A percentile compares a stretch with the other conserved stretches of the same genome.
Evolutionary conservation across 2,888 invertebrate genomes (phyloP).

Genomic region (Ectemnius continuus): DNA sequence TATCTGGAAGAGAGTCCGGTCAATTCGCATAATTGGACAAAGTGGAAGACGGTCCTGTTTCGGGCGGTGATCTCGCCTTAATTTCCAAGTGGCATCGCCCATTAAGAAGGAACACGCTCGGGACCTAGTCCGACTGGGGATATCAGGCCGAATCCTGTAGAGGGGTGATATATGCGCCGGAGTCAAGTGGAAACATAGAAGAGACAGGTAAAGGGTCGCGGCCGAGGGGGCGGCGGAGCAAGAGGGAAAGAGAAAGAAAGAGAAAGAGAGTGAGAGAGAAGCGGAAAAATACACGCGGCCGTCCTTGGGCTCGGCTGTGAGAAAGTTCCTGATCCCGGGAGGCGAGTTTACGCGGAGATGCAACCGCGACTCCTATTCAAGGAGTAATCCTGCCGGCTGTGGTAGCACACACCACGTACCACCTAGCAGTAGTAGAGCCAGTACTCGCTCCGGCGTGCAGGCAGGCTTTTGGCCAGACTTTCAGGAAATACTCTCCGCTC

Average conservation of each 20-base stretch:
- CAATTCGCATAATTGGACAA: too few relatives aligned
- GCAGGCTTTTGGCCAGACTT: slow-evolving; percentile 1
- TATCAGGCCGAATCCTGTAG: too few relatives aligned
- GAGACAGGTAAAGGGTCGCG: not conserved
- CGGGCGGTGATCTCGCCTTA: too few relatives aligned
- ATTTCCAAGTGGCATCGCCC: too few relatives aligned
- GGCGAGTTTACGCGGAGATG: slow-evolving; percentile 22
- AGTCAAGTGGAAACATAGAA: not conserved
- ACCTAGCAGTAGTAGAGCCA: slow-evolving; percentile 8
- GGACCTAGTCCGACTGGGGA: too few relatives aligned
- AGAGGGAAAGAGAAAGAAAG: not conserved
- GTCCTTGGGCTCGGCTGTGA: slow-evolving; percentile 58
- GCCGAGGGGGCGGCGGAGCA: not conserved
- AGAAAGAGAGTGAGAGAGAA: not conserved
- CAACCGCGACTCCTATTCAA: slow-evolving; percentile 23
- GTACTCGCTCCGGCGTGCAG: not conserved
- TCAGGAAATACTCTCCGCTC: not conserved
- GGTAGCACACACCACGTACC: slow-evolving; percentile 24
- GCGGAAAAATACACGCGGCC: slow-evolving; percentile 31
- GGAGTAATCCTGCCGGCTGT: slow-evolving; percentile 29
- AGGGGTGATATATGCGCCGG: too few relatives aligned
- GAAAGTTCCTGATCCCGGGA: slow-evolving; percentile 55
- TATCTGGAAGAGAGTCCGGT: too few relatives aligned
- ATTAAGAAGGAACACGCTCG: too few relatives aligned
- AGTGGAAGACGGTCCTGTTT: too few relatives aligned